These are phyloP conservation scores for Calephelis virginiensis DNA, from an alignment of 1,140 invertebrate genomes.

Conservation along the genomic window DNA sequence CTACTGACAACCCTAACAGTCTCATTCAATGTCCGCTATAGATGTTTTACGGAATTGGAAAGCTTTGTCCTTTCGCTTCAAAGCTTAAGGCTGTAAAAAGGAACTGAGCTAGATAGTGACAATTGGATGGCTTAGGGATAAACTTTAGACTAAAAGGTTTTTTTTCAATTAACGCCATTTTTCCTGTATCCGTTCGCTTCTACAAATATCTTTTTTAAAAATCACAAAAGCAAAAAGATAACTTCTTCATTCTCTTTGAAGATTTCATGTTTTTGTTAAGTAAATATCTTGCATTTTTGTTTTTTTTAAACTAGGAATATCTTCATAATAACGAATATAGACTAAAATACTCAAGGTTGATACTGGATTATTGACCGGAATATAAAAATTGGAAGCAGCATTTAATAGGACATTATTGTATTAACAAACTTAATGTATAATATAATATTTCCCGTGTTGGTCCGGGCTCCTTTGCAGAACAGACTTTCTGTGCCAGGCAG, in stretches of 20 bases:
- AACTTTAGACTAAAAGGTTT: conserved; percentile 11
- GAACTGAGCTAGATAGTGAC: conserved; percentile 18
- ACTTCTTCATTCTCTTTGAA: not conserved
- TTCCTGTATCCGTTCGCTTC: not conserved
- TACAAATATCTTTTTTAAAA: not conserved
- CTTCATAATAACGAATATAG: too few species aligned
- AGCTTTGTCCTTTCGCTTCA: conserved; percentile 21
- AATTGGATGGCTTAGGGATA: conserved; percentile 22
- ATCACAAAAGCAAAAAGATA: not conserved
- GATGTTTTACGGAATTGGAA: conserved; percentile 21
- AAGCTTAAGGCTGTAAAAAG: conserved; percentile 24
- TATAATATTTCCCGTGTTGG: too few species aligned
- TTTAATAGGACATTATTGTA: too few species aligned
- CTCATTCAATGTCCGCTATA: conserved; percentile 9
- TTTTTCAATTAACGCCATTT: conserved; percentile 11
- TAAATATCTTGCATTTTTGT: too few species aligned
- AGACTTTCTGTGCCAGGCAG: too few species aligned
- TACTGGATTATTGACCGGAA: too few species aligned
- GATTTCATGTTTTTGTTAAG: not conserved
- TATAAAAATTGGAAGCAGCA: too few species aligned
- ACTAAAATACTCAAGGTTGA: too few species aligned
- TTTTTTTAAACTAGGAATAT: too few species aligned
- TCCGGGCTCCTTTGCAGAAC: too few species aligned
- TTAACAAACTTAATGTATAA: too few species aligned
- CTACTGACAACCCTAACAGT: not conserved